phyloP scores from a whole-genome alignment of 2,888 invertebrate genomes.

The Drosophila parthenogenetica region DNA sequence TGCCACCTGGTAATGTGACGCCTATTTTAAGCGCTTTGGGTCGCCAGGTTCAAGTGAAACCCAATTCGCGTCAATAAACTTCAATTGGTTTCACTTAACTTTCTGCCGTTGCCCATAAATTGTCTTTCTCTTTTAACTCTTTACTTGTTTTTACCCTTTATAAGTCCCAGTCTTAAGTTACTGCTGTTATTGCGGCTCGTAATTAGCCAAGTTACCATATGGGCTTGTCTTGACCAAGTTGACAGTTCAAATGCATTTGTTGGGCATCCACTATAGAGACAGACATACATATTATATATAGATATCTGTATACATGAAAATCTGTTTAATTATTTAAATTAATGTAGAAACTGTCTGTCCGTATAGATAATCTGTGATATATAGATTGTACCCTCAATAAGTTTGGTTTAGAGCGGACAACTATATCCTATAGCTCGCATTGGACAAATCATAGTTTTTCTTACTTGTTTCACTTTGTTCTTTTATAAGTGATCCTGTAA shows the following conservation, averaged over 20 bases:
- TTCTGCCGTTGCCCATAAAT: conserved; percentile 31
- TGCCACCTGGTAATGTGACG: conserved; percentile 57
- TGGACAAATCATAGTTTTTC: too few species aligned
- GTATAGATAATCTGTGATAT: too few species aligned
- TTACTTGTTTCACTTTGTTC: too few species aligned
- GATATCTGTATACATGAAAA: too few species aligned
- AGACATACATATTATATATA: background rate
- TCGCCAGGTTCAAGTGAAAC: conserved; percentile 71
- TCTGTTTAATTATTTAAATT: too few species aligned
- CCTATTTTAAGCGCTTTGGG: conserved; percentile 49
- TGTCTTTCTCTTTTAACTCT: background rate
- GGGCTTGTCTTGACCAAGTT: conserved; percentile 22
- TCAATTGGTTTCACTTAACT: conserved; percentile 82
- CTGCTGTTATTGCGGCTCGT: background rate
- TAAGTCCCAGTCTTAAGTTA: background rate
- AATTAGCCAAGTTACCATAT: conserved; percentile 1
- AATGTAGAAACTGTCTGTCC: too few species aligned
- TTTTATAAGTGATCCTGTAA: too few species aligned
- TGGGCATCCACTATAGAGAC: conserved; percentile 33
- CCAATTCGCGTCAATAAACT: conserved; percentile 77
- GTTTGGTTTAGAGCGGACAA: too few species aligned
- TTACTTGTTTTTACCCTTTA: background rate
- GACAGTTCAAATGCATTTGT: conserved; percentile 53
- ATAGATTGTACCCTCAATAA: too few species aligned
- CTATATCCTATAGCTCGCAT: too few species aligned